Conservation (phyloP, 2,797 vertebrate genomes). For the Phrynocephalus guinanensis region DNA sequence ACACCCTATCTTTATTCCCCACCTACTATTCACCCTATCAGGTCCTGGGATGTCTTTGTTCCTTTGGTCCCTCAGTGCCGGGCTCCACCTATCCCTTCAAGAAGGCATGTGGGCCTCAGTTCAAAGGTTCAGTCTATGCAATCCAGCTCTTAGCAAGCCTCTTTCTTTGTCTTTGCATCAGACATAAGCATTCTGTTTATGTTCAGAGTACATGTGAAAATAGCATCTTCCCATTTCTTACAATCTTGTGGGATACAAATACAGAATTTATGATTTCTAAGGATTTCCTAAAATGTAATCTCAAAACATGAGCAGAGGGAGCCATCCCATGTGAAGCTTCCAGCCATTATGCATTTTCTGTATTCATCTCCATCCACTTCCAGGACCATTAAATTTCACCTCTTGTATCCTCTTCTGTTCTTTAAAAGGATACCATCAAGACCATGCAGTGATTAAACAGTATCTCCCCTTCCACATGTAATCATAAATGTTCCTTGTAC, state of each 20-base stretch:
- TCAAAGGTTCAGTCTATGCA: too few species aligned
- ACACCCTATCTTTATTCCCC: too few species aligned
- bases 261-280: background rate
- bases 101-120: too few species aligned
- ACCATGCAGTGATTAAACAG: slow-evolving; percentile 34
- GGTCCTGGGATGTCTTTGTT: too few species aligned
- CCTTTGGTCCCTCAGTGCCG: too few species aligned
- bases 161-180: too few species aligned
- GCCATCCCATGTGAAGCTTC: slow-evolving; percentile 11
- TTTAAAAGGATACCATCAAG: fast-evolving
- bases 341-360: background rate
- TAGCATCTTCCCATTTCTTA: too few species aligned
- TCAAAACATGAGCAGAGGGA: background rate
- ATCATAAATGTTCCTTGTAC: slow-evolving; percentile 43
- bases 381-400: background rate
- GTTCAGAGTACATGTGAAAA: too few species aligned
- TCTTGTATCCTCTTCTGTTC: fast-evolving
- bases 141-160: too few species aligned
- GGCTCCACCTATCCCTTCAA: too few species aligned
- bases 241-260: background rate
- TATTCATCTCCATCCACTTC: background rate
- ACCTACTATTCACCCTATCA: too few species aligned
- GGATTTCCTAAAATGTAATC: background rate
- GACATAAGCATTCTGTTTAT: too few species aligned
- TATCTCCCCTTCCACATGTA: background rate